Percentiles rank a stretch among this genome's conserved stretches.
Conservation (phyloP, 2,113 vertebrate genomes). For the Eulemur rufifrons region DNA sequence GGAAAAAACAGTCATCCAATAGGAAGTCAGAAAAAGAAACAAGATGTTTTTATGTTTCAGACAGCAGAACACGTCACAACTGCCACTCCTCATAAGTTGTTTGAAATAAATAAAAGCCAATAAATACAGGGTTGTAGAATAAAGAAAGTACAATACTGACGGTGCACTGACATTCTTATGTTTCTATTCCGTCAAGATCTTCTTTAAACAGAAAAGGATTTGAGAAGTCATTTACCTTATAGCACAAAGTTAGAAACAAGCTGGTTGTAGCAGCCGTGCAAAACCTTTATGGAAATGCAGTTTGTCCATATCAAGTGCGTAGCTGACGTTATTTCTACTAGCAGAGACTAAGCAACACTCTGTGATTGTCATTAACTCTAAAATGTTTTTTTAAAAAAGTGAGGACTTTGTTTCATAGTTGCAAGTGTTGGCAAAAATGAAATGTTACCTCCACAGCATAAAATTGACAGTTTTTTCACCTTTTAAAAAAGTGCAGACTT, state of each 20-base stretch:
- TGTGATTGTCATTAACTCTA: constrained; percentile 46
- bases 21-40: background rate
- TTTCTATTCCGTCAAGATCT: constrained; percentile 51
- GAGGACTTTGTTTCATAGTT: constrained; percentile 59
- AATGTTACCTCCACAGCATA: constrained; percentile 63
- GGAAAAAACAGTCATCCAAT: background rate
- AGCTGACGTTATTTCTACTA: constrained; percentile 49
- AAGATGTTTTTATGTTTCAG: background rate
- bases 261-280: constrained; percentile 34
- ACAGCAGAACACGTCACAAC: background rate
- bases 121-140: constrained; percentile 33
- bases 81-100: background rate
- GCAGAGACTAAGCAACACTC: constrained; percentile 40
- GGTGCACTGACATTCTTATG: background rate
- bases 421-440: constrained; percentile 66
- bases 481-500: constrained; percentile 57
- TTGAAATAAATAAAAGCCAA: constrained; percentile 63
- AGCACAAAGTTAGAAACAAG: constrained; percentile 39
- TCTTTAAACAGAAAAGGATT: constrained; percentile 58
- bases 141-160: constrained; percentile 57
- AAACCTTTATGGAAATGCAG: constrained; percentile 27
- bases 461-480: constrained; percentile 59
- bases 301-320: constrained; percentile 40
- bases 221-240: constrained; percentile 53
- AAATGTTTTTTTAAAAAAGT: constrained; percentile 27